Conservation (phyloP, 2,888 invertebrate genomes). For the Hirtodrosophila confusa region DNA sequence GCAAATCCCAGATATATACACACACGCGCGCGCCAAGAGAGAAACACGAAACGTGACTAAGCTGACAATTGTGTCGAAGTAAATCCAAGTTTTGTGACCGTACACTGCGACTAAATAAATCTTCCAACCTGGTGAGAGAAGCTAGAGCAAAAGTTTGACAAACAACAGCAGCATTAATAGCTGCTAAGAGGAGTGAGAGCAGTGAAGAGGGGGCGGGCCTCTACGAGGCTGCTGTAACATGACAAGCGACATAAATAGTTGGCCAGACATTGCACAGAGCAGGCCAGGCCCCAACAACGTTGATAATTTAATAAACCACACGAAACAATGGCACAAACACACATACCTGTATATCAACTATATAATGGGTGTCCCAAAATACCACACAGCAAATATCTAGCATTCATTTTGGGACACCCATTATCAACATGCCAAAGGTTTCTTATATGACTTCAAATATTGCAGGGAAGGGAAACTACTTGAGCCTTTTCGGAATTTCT, state of each 20-base stretch:
- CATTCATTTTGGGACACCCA: too few relatives aligned
- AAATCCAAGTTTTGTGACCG: slow-evolving; percentile 74
- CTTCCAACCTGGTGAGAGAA: slow-evolving; percentile 37
- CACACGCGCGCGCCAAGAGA: slow-evolving; percentile 31
- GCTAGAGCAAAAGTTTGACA: slow-evolving; percentile 67
- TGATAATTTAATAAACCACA: slow-evolving; percentile 63
- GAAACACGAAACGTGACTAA: slow-evolving; percentile 75
- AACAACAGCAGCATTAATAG: slow-evolving; percentile 54
- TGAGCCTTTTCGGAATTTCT: too few relatives aligned
- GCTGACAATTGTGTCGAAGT: slow-evolving; percentile 79
- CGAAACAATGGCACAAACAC: slow-evolving; percentile 9
- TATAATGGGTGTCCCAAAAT: too few relatives aligned
- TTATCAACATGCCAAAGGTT: too few relatives aligned
- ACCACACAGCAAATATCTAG: too few relatives aligned
- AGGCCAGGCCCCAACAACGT: slow-evolving; percentile 14
- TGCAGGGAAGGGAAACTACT: too few relatives aligned
- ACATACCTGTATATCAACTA: slow-evolving; percentile 17
- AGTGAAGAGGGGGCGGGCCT: slow-evolving; percentile 26
- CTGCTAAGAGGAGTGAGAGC: neutral
- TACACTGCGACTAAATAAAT: slow-evolving; percentile 72
- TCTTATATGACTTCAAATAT: too few relatives aligned
- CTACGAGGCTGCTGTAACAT: slow-evolving; percentile 41
- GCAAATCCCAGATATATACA: slow-evolving; percentile 41
- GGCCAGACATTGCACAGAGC: slow-evolving; percentile 19
- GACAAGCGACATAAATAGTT: slow-evolving; percentile 73